phyloP scores from a whole-genome alignment of 2,888 invertebrate genomes.

The Perizoma flavofasciatum region DNA sequence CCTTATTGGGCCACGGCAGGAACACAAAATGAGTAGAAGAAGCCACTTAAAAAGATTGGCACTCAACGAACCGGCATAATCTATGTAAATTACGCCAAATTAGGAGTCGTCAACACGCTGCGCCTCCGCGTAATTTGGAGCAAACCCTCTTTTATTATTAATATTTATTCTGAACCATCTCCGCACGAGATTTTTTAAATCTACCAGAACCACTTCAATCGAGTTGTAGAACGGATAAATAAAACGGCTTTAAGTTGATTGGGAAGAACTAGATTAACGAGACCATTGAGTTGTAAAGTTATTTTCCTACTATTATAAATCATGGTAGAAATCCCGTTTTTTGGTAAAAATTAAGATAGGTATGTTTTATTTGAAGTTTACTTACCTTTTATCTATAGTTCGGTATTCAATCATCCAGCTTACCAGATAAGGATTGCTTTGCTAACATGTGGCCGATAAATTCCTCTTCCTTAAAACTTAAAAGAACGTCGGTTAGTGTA shows the following conservation, averaged over 20 bases:
- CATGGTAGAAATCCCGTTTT: too few relatives aligned
- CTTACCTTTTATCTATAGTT: too few relatives aligned
- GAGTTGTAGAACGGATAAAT: constrained; percentile 73
- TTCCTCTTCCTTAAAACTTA: constrained; percentile 30
- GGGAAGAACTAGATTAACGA: constrained; percentile 8
- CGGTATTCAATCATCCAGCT: too few relatives aligned
- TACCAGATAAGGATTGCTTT: constrained; percentile 1
- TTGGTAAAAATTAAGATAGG: too few relatives aligned
- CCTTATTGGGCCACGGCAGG: constrained; percentile 69
- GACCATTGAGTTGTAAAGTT: background rate
- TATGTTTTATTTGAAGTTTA: too few relatives aligned
- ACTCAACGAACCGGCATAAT: constrained; percentile 83
- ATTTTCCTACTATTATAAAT: background rate
- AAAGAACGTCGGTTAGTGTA: constrained; percentile 11
- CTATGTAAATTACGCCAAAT: constrained; percentile 84
- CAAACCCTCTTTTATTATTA: constrained; percentile 83
- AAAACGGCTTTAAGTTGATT: constrained; percentile 39
- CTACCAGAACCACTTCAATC: constrained; percentile 62
- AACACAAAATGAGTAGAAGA: constrained; percentile 79
- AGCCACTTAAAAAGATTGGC: constrained; percentile 84
- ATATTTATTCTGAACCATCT: constrained; percentile 78
- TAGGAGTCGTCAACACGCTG: constrained; percentile 81
- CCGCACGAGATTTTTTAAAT: constrained; percentile 62
- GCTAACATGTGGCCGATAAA: constrained; percentile 31
- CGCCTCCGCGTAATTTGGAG: constrained; percentile 76